Evolutionary conservation across 2,797 vertebrate species (phyloP).

Genomic region (Xiphophorus birchmanni): DNA sequence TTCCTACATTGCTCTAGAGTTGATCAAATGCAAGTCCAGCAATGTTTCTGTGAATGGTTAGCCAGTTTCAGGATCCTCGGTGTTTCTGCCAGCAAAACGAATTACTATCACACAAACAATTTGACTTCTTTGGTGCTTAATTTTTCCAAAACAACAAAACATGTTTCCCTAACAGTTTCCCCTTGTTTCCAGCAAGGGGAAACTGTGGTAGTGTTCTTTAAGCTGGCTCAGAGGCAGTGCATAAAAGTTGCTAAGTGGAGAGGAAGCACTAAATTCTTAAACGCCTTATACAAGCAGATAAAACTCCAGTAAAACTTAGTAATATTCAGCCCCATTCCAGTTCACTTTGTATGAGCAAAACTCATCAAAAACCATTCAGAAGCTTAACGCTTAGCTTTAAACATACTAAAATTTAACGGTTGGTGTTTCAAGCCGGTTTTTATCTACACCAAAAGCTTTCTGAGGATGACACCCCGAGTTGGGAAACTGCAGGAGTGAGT

Average conservation of each 20-base stretch:
- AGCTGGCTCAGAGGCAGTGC: background rate
- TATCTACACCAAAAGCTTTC: background rate
- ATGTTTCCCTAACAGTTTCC: background rate
- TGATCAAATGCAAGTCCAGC: background rate
- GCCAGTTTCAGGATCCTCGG: background rate
- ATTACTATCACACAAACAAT: background rate
- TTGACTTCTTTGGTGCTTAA: background rate
- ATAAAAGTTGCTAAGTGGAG: background rate
- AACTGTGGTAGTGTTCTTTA: background rate
- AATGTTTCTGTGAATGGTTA: background rate
- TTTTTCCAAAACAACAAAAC: too few relatives aligned
- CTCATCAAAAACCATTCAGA: background rate
- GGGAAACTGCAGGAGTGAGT: background rate
- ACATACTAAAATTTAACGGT: background rate
- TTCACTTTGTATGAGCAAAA: background rate
- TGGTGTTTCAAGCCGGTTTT: background rate
- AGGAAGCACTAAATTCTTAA: background rate
- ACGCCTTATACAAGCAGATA: background rate
- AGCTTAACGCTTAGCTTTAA: background rate
- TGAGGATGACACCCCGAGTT: background rate
- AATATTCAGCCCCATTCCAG: background rate
- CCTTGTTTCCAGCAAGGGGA: background rate
- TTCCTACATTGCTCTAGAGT: background rate
- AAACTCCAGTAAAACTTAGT: background rate
- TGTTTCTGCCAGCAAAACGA: background rate